Evolutionary conservation across 2,888 invertebrate genomes (phyloP).

Genomic region (Globia sparganii): DNA sequence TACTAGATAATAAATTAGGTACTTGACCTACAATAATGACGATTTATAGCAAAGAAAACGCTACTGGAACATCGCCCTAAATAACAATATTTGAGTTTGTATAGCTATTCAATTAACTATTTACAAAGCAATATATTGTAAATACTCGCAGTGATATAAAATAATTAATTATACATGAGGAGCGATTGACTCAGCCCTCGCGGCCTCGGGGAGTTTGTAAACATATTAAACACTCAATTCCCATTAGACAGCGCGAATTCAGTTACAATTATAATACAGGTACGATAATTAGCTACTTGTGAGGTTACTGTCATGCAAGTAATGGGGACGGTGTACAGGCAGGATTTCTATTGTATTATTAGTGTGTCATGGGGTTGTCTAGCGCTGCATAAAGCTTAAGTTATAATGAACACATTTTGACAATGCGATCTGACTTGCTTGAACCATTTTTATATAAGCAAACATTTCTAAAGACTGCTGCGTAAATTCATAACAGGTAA

Average conservation of each 20-base stretch:
- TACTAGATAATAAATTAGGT: neutral
- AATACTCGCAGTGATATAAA: constrained; percentile 19
- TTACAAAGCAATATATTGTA: constrained; percentile 8
- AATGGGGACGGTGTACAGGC: rapidly evolving
- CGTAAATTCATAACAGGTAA: neutral
- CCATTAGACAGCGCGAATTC: constrained; percentile 32
- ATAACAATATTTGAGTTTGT: neutral
- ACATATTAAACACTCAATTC: constrained; percentile 56
- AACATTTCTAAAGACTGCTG: neutral
- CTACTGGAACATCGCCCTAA: neutral
- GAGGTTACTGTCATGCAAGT: neutral
- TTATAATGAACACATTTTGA: neutral
- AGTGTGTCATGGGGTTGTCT: no score
- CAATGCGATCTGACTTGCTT: neutral
- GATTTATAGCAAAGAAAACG: neutral
- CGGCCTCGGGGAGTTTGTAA: constrained; percentile 44
- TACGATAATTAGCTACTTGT: constrained; percentile 15
- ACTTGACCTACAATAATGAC: neutral
- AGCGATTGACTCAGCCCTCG: constrained; percentile 39
- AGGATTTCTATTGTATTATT: neutral
- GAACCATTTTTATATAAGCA: neutral
- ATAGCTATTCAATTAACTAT: constrained; percentile 19
- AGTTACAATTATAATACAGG: constrained; percentile 39
- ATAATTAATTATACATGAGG: constrained; percentile 46
- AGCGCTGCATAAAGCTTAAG: neutral